Evolutionary conservation across 2,113 vertebrate species (phyloP).

Genomic region (Columba livia): DNA sequence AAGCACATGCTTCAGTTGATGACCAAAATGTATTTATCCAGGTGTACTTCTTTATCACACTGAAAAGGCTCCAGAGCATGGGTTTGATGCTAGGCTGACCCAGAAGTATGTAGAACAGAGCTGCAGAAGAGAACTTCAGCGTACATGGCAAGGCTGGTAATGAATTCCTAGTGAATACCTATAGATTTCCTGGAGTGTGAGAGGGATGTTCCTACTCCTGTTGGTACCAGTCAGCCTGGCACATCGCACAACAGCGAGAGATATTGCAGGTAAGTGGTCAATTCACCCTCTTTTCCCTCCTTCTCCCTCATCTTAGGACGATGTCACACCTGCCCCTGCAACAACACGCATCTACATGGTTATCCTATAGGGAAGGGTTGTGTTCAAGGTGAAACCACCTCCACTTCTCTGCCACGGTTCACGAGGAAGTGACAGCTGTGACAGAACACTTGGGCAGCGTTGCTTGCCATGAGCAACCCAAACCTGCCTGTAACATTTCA

Average conservation of each 20-base stretch:
- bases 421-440: neutral
- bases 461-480: neutral
- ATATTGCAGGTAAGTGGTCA: neutral
- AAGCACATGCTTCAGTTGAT: neutral
- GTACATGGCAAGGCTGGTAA: neutral
- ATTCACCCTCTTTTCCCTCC: neutral
- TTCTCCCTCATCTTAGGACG: neutral
- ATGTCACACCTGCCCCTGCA: neutral
- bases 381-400: neutral
- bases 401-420: neutral
- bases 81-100: neutral
- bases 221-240: too few species aligned
- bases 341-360: neutral
- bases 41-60: rapidly evolving
- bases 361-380: neutral
- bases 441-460: neutral
- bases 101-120: neutral
- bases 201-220: neutral
- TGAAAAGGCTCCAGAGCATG: neutral
- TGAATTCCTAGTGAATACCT: neutral
- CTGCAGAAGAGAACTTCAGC: neutral
- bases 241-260: neutral
- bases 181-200: neutral
- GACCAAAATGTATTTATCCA: neutral
- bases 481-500: neutral